These are phyloP conservation scores for Camponotus floridanus DNA, from an alignment of 1,140 invertebrate genomes.

Conservation along the genomic window DNA sequence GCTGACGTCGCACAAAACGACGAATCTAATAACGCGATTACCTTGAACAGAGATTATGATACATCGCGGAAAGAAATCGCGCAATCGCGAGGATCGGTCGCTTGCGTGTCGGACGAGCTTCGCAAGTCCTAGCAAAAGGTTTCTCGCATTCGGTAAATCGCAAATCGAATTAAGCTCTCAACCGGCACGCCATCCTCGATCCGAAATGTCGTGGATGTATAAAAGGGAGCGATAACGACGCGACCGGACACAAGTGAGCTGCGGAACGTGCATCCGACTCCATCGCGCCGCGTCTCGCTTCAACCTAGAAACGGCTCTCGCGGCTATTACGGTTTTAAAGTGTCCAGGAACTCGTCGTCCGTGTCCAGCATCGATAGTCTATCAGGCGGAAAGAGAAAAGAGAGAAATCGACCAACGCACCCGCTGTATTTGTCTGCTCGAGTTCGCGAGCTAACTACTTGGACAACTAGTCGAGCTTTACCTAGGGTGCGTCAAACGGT, in stretches of 20 bases:
- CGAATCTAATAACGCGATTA: conserved; percentile 34
- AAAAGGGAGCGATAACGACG: conserved; percentile 80
- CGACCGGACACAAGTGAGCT: conserved; percentile 81
- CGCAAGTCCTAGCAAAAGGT: conserved; percentile 82
- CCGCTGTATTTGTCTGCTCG: not conserved
- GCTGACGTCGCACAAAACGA: conserved; percentile 1
- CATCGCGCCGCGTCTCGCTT: conserved; percentile 84
- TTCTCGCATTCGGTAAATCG: conserved; percentile 81
- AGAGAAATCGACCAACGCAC: conserved; percentile 27
- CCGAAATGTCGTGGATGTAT: conserved; percentile 79
- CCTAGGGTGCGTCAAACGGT: conserved; percentile 4
- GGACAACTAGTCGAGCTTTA: not conserved
- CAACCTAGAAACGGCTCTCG: conserved; percentile 70
- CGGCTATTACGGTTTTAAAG: conserved; percentile 31
- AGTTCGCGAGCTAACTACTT: not conserved
- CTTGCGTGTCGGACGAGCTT: conserved; percentile 82
- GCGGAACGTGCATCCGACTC: conserved; percentile 80
- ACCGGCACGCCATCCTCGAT: conserved; percentile 82
- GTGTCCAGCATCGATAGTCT: not conserved
- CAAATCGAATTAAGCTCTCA: conserved; percentile 86
- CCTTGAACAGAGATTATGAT: conserved; percentile 47
- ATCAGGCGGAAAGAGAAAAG: not conserved
- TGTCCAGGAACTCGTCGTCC: no score
- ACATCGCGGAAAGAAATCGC: conserved; percentile 1
- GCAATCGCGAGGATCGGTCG: conserved; percentile 44